Base-by-base conservation (phyloP, 2,113 vertebrate species). In the Corythornis cristatus region DNA sequence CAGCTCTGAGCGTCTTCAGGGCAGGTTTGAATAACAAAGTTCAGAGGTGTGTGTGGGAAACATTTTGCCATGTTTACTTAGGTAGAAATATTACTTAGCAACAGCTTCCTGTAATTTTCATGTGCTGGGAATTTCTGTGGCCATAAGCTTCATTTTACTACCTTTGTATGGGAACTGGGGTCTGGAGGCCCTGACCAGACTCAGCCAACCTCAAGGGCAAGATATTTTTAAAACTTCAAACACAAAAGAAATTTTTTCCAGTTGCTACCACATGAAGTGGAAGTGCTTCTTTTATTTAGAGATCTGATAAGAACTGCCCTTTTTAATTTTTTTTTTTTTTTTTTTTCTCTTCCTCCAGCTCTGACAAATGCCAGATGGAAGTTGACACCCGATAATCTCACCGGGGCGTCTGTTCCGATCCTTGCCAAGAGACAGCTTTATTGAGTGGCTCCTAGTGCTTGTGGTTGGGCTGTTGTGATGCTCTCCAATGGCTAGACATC, bases 51-150 rank as follows among this genome's bases (percentile, higher is more conserved):
- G 90, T 82, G 94, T 97, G 95, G 96, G 94, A 96, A 96, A 97
- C 4, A 4, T 61, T 93, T 77, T 88, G 91, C 81, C 88, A 21
- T 96, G 96, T 97, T 97, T 96, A 92, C 93, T 95, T 88, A 94
- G 94, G 95, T 96, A 95, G 89, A 82, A 94, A 86, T 93, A 97
- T 84, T 94, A 86, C 96, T 97, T 96, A 96, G 96, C 97, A 96
- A 97, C 96, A 91, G 86, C 83, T 96, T 97, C 94, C 96, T 96
- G 91, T 80, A 54, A 96, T 94, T 97, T 95, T 94, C 77, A 78
- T 84, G 89, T 95, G 95, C 96, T 96, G 96, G 93, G 95, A 97
- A 96, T 93, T 89, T 96, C 91, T 95, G 86, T 94, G 73, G 70
- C 91, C 79, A 13, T 42, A 25, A 88, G 88, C 86, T 89, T 15